phyloP scores from a whole-genome alignment of 2,797 vertebrate species.

The Carcharodon carcharias region DNA sequence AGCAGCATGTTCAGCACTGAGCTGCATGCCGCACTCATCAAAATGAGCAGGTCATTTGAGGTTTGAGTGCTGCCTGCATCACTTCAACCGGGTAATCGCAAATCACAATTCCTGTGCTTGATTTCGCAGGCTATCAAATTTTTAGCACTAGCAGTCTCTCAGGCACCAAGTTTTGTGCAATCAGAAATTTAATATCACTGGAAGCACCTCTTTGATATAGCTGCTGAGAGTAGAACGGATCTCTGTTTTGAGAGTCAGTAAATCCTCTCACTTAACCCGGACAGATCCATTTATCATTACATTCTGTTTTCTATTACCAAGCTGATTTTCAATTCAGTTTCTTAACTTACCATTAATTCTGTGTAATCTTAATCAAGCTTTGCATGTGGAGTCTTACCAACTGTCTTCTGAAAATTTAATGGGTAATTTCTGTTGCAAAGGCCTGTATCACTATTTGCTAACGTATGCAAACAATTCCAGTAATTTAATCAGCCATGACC shows the following conservation, averaged over 20 bases:
- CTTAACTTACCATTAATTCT: constrained; percentile 17
- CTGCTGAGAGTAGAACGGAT: background rate
- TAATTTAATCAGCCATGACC: background rate
- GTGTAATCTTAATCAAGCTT: constrained; percentile 5
- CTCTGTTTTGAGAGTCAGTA: background rate
- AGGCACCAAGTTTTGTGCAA: background rate
- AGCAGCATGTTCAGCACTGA: too few relatives aligned
- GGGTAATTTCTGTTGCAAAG: background rate
- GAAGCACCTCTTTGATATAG: background rate
- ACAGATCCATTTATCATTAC: background rate
- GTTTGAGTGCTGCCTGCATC: too few relatives aligned
- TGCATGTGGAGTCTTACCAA: background rate
- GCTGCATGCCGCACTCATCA: too few relatives aligned
- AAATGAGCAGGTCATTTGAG: too few relatives aligned
- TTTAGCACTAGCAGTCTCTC: background rate
- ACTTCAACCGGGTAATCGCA: too few relatives aligned
- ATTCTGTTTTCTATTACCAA: background rate
- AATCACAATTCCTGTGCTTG: too few relatives aligned
- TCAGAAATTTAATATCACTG: constrained; percentile 16
- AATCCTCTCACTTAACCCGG: background rate
- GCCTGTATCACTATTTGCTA: background rate
- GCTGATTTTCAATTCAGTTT: background rate
- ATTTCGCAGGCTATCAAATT: too few relatives aligned
- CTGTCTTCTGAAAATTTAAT: background rate
- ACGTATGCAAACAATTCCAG: background rate